phyloP scores from a whole-genome alignment of 2,113 vertebrate species.

The Callorhinus ursinus region DNA sequence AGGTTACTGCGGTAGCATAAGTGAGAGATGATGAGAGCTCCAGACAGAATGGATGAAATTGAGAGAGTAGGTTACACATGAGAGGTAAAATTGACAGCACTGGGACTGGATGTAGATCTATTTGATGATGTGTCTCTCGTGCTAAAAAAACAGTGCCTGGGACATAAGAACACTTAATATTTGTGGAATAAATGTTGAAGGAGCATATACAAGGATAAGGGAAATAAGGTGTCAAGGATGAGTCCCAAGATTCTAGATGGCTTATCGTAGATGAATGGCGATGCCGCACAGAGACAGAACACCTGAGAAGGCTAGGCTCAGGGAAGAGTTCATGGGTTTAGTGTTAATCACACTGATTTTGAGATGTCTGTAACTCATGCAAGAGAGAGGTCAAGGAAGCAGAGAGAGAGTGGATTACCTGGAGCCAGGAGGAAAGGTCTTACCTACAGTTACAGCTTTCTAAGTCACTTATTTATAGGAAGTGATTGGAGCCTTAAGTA shows the following conservation, averaged over 20 bases:
- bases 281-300: not conserved
- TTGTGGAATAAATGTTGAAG: conserved; percentile 27
- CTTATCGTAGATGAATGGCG: not conserved
- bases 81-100: not conserved
- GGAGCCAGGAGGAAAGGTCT: not conserved
- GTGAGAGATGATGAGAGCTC: not conserved
- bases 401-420: not conserved
- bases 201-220: not conserved
- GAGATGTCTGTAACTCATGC: conserved; percentile 2
- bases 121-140: not conserved
- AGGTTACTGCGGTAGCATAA: not conserved
- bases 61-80: not conserved
- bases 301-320: not conserved
- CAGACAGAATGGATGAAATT: not conserved
- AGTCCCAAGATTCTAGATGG: not conserved
- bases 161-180: not conserved
- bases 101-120: not conserved
- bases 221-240: not conserved
- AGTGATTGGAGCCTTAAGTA: not conserved
- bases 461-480: not conserved
- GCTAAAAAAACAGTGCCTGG: not conserved
- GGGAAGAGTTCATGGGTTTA: not conserved
- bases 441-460: not conserved
- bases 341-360: not conserved
- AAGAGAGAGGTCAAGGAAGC: not conserved